Evolutionary conservation across 1,140 invertebrate species (phyloP).

Genomic region (Leptinotarsa undecemlineata): DNA sequence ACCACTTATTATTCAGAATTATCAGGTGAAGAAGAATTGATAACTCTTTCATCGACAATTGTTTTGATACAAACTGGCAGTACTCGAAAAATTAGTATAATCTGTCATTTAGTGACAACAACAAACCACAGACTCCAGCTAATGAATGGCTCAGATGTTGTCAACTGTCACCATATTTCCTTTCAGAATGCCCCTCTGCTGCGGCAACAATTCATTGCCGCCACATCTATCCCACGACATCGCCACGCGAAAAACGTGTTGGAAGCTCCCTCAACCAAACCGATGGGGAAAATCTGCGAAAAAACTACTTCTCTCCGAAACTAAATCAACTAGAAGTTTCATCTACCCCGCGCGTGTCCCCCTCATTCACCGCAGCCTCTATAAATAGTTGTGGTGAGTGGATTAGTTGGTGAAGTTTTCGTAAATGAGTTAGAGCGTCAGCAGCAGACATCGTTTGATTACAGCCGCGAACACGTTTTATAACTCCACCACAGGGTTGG

Average conservation of each 20-base stretch:
- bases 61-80: too few relatives aligned
- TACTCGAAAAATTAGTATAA: too few relatives aligned
- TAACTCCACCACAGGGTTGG: neutral
- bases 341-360: neutral
- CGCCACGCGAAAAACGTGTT: conserved; percentile 2
- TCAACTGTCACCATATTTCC: neutral
- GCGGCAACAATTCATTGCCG: neutral
- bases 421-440: conserved; percentile 5
- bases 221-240: neutral
- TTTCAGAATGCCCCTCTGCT: neutral
- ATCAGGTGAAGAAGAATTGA: too few relatives aligned
- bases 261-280: neutral
- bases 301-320: conserved; percentile 3
- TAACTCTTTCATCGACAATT: too few relatives aligned
- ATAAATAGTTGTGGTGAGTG: conserved; percentile 3
- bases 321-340: conserved; percentile 4
- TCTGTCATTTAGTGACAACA: too few relatives aligned
- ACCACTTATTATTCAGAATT: too few relatives aligned
- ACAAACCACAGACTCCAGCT: too few relatives aligned
- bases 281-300: conserved; percentile 1
- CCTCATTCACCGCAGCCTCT: neutral
- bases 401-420: conserved; percentile 6
- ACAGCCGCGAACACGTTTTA: neutral
- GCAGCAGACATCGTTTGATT: conserved; percentile 5
- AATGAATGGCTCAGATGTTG: too few relatives aligned